Evolutionary conservation across 2,113 vertebrate genomes (phyloP).

Genomic region (Xerus inauris): DNA sequence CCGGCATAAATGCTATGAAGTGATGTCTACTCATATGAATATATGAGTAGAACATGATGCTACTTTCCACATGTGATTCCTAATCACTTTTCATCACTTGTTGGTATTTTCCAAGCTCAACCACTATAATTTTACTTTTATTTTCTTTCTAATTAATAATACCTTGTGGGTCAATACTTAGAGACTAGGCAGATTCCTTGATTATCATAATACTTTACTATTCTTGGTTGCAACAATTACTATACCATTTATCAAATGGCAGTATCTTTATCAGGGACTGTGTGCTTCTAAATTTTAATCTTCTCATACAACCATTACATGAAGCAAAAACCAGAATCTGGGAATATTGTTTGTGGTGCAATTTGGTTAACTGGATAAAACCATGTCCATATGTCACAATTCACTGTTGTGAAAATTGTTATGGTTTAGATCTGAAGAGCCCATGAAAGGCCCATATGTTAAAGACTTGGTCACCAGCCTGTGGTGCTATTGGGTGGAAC

Average conservation of each 20-base stretch:
- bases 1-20: not conserved
- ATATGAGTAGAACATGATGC: not conserved
- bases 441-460: accelerated
- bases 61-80: not conserved
- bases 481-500: too few species aligned
- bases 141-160: not conserved
- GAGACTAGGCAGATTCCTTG: not conserved
- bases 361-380: not conserved
- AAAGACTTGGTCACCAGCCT: not conserved
- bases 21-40: not conserved
- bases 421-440: not conserved
- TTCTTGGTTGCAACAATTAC: not conserved
- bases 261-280: not conserved
- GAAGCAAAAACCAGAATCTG: not conserved
- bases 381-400: not conserved
- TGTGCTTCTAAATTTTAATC: not conserved
- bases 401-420: not conserved
- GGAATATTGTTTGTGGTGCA: not conserved
- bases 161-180: not conserved
- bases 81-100: not conserved
- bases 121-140: not conserved
- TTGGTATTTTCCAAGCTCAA: not conserved
- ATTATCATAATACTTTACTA: not conserved
- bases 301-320: not conserved
- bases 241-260: not conserved